Evolutionary conservation across 2,113 vertebrate species (phyloP).

Genomic region (Pterocles orientalis): DNA sequence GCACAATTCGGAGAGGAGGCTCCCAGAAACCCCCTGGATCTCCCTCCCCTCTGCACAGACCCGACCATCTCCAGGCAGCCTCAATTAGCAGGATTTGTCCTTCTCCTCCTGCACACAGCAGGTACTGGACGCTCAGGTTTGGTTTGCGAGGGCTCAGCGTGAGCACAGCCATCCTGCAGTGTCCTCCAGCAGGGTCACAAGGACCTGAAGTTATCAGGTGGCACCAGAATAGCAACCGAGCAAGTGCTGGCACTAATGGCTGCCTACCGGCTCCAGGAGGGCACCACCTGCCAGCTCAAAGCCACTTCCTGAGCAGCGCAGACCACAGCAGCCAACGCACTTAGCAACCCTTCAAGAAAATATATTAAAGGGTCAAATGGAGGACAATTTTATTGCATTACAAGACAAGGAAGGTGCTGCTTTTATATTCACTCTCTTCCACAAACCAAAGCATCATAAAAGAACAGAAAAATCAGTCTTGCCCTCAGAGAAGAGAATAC

Average conservation of each 20-base stretch:
- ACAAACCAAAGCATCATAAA: background rate
- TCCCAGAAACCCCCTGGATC: background rate
- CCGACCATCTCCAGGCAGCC: background rate
- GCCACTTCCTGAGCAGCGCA: background rate
- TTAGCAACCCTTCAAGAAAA: background rate
- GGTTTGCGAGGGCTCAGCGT: background rate
- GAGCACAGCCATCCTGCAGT: background rate
- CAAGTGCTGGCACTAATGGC: background rate
- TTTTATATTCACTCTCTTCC: background rate
- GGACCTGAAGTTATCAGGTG: background rate
- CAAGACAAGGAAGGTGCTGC: background rate
- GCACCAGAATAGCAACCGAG: background rate
- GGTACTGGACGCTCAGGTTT: background rate
- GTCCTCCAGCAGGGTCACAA: background rate
- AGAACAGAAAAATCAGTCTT: background rate
- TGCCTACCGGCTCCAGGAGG: background rate
- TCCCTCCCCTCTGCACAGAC: fast-evolving
- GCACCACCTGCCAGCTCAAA: constrained; percentile 26
- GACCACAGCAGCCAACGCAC: background rate
- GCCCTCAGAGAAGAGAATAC: background rate
- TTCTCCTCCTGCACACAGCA: background rate
- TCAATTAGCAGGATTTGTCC: background rate
- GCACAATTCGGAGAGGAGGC: background rate
- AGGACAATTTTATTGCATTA: background rate
- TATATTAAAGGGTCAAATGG: background rate